These are phyloP conservation scores for Epinotia ramella DNA, from an alignment of 2,888 invertebrate species.

Conservation along the genomic window DNA sequence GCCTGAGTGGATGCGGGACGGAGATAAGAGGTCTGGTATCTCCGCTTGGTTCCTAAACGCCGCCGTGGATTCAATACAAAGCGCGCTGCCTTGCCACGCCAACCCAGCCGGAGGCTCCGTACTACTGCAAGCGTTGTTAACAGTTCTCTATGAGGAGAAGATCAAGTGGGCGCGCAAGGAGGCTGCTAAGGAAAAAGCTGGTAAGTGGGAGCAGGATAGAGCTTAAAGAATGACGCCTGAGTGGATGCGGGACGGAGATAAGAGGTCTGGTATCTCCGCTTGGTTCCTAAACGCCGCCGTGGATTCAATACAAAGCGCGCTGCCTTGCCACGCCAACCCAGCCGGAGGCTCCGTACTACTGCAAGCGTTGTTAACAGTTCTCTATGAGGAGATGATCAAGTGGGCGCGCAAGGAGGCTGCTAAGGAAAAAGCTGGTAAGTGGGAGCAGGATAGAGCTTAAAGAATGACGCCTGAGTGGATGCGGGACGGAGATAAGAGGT, in stretches of 20 bases:
- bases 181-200: slow-evolving; percentile 65
- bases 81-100: slow-evolving; percentile 88
- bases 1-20: background rate
- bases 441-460: background rate
- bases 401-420: slow-evolving; percentile 74
- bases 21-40: background rate
- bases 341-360: slow-evolving; percentile 89
- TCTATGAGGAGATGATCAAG: slow-evolving; percentile 88
- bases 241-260: background rate
- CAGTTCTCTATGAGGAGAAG: slow-evolving; percentile 88
- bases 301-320: slow-evolving; percentile 86
- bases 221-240: background rate
- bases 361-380: slow-evolving; percentile 88
- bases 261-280: too few species aligned
- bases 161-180: slow-evolving; percentile 80
- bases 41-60: slow-evolving; percentile 69
- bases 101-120: slow-evolving; percentile 89
- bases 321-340: slow-evolving; percentile 89
- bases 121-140: slow-evolving; percentile 89
- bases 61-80: slow-evolving; percentile 86
- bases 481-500: background rate
- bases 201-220: slow-evolving; percentile 51
- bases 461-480: background rate
- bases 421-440: slow-evolving; percentile 68
- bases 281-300: too few species aligned